Conservation (phyloP, 2,888 invertebrate genomes). For the Torymus tubicola region DNA sequence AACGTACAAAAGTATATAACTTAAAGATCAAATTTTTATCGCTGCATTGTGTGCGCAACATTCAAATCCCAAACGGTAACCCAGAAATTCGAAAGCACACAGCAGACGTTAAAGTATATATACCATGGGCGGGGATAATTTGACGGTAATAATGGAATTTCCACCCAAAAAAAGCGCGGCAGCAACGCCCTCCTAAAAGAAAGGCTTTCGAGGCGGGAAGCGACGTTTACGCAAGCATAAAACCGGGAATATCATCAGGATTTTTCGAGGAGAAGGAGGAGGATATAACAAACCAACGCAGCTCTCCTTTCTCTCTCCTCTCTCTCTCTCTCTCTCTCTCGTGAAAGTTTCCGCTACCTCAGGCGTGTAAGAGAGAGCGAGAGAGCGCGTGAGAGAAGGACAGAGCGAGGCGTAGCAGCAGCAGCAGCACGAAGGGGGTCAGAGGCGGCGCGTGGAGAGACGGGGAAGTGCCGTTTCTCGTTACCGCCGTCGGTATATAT, state of each 20-base stretch:
- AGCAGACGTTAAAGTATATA: too few relatives aligned
- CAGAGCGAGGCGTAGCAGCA: background rate
- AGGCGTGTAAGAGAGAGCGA: background rate
- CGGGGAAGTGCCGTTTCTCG: constrained; percentile 44
- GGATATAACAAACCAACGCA: too few relatives aligned
- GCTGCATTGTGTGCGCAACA: too few relatives aligned
- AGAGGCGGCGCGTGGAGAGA: constrained; percentile 10
- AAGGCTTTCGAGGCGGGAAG: background rate
- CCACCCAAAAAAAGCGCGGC: too few relatives aligned
- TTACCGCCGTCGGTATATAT: constrained; percentile 52
- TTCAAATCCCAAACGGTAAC: too few relatives aligned
- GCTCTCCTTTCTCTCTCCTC: too few relatives aligned
- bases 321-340: background rate
- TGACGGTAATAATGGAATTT: too few relatives aligned
- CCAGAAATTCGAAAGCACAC: too few relatives aligned
- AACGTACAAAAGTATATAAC: too few relatives aligned
- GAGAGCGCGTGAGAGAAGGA: background rate
- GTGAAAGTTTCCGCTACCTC: constrained; percentile 46
- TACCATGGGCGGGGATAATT: too few relatives aligned
- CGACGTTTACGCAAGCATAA: constrained; percentile 22
- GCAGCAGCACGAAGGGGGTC: constrained; percentile 24
- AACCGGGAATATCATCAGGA: background rate
- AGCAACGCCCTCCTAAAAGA: too few relatives aligned
- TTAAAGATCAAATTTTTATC: too few relatives aligned
- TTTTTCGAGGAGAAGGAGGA: constrained; percentile 1